A percentile compares a stretch with the other conserved stretches of the same genome.
Evolutionary conservation across 2,797 vertebrate species (phyloP).

Genomic region (Micromesistius poutassou): DNA sequence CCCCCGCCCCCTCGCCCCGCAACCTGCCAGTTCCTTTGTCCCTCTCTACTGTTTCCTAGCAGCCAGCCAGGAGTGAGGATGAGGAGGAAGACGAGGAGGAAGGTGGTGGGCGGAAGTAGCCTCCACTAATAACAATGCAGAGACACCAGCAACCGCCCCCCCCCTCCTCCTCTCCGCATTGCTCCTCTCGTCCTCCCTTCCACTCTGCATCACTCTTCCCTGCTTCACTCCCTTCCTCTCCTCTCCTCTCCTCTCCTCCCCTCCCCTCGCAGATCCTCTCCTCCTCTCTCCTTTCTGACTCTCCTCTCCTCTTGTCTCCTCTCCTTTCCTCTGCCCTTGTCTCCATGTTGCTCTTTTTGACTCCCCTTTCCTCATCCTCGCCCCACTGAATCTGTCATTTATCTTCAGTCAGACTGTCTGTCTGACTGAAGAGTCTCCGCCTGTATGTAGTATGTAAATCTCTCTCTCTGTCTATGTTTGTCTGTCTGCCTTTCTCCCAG

Average conservation of each 20-base stretch:
- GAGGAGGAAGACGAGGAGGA: not conserved
- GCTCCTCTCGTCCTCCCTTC: not conserved
- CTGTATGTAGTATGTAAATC: not conserved
- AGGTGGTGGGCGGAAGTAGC: not conserved
- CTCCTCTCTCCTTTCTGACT: not conserved
- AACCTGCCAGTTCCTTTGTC: not conserved
- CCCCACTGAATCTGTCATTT: not conserved
- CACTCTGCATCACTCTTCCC: not conserved
- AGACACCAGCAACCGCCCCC: not conserved
- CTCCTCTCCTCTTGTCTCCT: not conserved
- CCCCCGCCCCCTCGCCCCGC: not conserved
- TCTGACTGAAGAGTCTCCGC: not conserved
- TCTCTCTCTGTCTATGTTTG: conserved; percentile 16
- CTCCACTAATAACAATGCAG: not conserved
- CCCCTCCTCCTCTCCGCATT: not conserved
- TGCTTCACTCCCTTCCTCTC: not conserved
- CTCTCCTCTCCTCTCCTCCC: not conserved
- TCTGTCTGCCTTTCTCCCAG: not conserved
- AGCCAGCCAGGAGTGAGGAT: not conserved
- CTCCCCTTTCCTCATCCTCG: no score
- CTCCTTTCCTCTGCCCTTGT: not conserved
- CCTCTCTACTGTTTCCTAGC: not conserved
- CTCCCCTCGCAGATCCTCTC: not conserved
- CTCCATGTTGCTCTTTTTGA: not conserved
- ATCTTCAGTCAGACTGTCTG: not conserved